Conservation (phyloP, 1,140 invertebrate species). For the Leptonema lineaticorne region DNA sequence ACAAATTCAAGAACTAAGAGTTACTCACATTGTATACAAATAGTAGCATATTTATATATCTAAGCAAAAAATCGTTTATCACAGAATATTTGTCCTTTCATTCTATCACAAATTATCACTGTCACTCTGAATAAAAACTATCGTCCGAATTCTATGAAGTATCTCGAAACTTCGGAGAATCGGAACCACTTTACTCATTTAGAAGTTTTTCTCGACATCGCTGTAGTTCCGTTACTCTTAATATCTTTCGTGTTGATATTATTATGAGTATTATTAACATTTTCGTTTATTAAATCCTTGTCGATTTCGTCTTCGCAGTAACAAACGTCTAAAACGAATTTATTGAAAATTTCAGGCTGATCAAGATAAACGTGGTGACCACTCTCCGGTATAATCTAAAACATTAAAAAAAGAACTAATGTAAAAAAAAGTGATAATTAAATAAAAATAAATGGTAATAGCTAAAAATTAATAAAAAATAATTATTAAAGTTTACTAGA, state of each 20-base stretch:
- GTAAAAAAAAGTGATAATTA: background rate
- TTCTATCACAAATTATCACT: slow-evolving; percentile 10
- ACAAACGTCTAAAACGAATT: slow-evolving; percentile 76
- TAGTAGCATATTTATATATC: slow-evolving; percentile 1
- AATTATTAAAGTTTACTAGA: background rate
- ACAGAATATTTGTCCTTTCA: background rate
- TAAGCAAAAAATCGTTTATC: background rate
- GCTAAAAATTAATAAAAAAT: too few species aligned
- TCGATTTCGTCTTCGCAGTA: slow-evolving; percentile 26
- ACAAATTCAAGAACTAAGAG: too few species aligned
- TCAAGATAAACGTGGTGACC: slow-evolving; percentile 97
- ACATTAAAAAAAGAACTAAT: background rate
- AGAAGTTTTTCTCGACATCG: background rate
- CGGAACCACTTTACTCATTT: background rate
- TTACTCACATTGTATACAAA: too few species aligned
- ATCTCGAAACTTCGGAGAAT: background rate
- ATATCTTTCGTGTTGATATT: background rate
- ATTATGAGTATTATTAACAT: background rate
- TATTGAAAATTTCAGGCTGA: slow-evolving; percentile 84
- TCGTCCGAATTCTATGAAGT: background rate
- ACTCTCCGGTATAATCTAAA: slow-evolving; percentile 82
- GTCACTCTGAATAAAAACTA: background rate
- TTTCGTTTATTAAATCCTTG: too few species aligned
- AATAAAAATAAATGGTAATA: background rate
- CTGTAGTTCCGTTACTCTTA: background rate